phyloP scores from a whole-genome alignment of 2,797 vertebrate species.

The Synaphobranchus kaupii region DNA sequence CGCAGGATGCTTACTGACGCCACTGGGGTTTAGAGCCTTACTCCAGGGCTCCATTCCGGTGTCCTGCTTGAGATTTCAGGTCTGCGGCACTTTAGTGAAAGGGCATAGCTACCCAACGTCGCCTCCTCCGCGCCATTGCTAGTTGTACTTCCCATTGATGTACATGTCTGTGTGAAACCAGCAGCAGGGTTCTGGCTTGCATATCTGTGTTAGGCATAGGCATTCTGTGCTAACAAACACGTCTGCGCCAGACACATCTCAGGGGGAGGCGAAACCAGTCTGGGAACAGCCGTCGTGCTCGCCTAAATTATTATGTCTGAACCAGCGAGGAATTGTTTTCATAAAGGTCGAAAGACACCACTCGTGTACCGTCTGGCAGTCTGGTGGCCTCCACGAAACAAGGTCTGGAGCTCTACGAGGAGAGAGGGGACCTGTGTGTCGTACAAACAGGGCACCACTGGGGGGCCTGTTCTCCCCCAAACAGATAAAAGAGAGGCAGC shows the following conservation, averaged over 20 bases:
- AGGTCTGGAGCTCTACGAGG: neutral
- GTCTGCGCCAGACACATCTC: neutral
- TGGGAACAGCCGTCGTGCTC: neutral
- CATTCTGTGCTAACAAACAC: neutral
- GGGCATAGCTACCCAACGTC: neutral
- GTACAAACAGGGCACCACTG: neutral
- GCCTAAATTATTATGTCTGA: neutral
- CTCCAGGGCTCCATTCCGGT: neutral
- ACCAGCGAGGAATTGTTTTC: neutral
- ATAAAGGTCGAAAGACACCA: neutral
- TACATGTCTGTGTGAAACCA: neutral
- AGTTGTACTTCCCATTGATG: neutral
- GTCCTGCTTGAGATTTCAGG: neutral
- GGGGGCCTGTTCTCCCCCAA: neutral
- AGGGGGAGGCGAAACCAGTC: neutral
- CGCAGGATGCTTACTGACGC: neutral
- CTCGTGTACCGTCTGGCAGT: neutral
- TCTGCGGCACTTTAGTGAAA: neutral
- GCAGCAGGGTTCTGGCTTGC: neutral
- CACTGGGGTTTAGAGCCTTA: neutral
- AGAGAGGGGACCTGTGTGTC: neutral
- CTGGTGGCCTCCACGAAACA: neutral
- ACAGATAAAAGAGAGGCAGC: neutral
- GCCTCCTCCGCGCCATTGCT: neutral
- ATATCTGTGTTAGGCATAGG: neutral